phyloP scores from a whole-genome alignment of 2,888 invertebrate species.

The Caradrina clavipalpis region DNA sequence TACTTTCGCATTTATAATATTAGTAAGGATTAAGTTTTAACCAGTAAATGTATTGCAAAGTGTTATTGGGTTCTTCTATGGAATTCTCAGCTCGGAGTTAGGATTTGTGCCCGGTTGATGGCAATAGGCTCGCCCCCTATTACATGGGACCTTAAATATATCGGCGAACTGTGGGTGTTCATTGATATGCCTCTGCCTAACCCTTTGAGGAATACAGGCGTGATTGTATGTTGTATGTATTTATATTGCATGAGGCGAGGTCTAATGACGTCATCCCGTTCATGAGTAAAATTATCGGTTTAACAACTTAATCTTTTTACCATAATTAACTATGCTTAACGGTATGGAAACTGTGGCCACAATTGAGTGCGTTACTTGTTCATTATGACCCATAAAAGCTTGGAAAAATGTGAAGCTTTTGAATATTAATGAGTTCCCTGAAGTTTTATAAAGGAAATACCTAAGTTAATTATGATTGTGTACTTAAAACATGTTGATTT shows the following conservation, averaged over 20 bases:
- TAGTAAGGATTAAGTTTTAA: too few species aligned
- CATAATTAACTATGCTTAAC: slow-evolving; percentile 56
- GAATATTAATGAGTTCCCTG: slow-evolving; percentile 30
- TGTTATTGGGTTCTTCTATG: too few species aligned
- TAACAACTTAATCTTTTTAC: slow-evolving; percentile 51
- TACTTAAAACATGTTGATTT: not conserved
- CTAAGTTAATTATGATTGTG: not conserved
- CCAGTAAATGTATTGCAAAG: slow-evolving; percentile 12
- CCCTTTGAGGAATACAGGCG: too few species aligned
- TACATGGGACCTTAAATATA: too few species aligned
- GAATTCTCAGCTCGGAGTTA: too few species aligned
- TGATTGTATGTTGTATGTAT: too few species aligned
- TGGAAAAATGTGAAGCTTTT: slow-evolving; percentile 23
- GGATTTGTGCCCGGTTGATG: too few species aligned
- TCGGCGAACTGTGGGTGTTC: too few species aligned
- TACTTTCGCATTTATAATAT: too few species aligned
- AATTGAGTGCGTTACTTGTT: slow-evolving; percentile 31
- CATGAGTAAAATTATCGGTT: slow-evolving; percentile 46
- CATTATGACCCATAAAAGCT: slow-evolving; percentile 46
- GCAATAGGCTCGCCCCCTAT: too few species aligned
- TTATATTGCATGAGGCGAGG: slow-evolving; percentile 18
- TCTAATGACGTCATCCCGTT: slow-evolving; percentile 38
- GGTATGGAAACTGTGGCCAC: slow-evolving; percentile 50
- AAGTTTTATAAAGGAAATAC: not conserved
- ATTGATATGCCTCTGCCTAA: too few species aligned